Conservation (phyloP, 2,113 vertebrate genomes). For the Eurypyga helias region DNA sequence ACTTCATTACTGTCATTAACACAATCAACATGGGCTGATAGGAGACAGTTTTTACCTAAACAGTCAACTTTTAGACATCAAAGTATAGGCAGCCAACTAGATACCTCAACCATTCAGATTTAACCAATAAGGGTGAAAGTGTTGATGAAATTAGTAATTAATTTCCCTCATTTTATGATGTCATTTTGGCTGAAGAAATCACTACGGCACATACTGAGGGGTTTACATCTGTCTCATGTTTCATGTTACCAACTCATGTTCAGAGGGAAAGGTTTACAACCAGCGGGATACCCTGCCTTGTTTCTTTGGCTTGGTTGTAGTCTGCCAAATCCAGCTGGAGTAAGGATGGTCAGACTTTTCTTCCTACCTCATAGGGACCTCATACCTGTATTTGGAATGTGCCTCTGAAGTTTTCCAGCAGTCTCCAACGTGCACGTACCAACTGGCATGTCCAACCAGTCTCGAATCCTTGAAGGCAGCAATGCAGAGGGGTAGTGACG, state of each 20-base stretch:
- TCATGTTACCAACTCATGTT: background rate
- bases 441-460: background rate
- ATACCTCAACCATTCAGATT: background rate
- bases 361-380: background rate
- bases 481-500: background rate
- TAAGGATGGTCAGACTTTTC: background rate
- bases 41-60: background rate
- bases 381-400: background rate
- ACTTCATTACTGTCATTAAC: background rate
- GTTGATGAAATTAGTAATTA: background rate
- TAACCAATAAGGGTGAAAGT: background rate
- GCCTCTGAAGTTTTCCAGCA: background rate
- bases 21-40: background rate
- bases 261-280: background rate
- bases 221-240: background rate
- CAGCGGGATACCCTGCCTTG: background rate
- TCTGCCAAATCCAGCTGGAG: background rate
- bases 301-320: background rate
- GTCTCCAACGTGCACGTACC: background rate
- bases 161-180: background rate
- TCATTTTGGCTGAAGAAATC: background rate
- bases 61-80: background rate
- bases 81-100: background rate
- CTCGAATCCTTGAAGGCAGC: background rate
- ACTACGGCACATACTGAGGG: background rate